A percentile compares a stretch with the other conserved stretches of the same genome.
These are phyloP conservation scores for Syngnathus floridae DNA, from an alignment of 2,113 vertebrate genomes.

Conservation along the genomic window DNA sequence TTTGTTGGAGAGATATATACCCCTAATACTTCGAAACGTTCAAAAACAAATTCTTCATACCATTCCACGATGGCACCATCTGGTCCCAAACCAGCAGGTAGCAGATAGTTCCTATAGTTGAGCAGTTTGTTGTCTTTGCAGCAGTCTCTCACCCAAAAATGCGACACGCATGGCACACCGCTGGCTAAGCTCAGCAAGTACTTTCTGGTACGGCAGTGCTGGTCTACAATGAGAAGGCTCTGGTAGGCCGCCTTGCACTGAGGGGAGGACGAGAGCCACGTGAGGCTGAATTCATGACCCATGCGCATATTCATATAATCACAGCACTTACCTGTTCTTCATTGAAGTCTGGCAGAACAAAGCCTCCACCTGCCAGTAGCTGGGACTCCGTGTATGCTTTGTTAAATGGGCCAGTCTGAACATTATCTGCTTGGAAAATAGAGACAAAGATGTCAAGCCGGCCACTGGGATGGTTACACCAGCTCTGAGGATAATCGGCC, in stretches of 20 bases:
- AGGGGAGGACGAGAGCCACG: background rate
- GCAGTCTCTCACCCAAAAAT: slow-evolving; percentile 92
- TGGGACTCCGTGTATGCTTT: slow-evolving; percentile 82
- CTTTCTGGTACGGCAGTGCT: slow-evolving; percentile 88
- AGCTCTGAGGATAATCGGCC: background rate
- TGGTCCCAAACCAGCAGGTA: slow-evolving; percentile 87
- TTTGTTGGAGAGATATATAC: too few species aligned
- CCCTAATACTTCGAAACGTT: too few species aligned
- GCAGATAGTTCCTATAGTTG: slow-evolving; percentile 89
- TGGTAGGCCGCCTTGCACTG: slow-evolving; percentile 90
- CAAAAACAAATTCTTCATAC: slow-evolving; percentile 55
- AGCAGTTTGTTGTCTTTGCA: slow-evolving; percentile 92
- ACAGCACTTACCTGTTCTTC: slow-evolving; percentile 81
- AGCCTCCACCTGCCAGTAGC: slow-evolving; percentile 86
- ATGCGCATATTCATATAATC: background rate
- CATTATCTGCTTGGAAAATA: slow-evolving; percentile 69
- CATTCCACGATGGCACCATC: slow-evolving; percentile 82
- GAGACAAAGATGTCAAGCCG: background rate
- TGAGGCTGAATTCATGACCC: background rate
- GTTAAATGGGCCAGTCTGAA: slow-evolving; percentile 82
- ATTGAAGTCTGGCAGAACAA: slow-evolving; percentile 89
- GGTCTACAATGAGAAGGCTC: slow-evolving; percentile 92
- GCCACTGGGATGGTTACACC: background rate
- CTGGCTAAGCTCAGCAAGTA: slow-evolving; percentile 92
- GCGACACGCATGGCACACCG: slow-evolving; percentile 92